Conservation (phyloP, 2,797 vertebrate genomes). For the Ctenochaetus hawaiiensis region DNA sequence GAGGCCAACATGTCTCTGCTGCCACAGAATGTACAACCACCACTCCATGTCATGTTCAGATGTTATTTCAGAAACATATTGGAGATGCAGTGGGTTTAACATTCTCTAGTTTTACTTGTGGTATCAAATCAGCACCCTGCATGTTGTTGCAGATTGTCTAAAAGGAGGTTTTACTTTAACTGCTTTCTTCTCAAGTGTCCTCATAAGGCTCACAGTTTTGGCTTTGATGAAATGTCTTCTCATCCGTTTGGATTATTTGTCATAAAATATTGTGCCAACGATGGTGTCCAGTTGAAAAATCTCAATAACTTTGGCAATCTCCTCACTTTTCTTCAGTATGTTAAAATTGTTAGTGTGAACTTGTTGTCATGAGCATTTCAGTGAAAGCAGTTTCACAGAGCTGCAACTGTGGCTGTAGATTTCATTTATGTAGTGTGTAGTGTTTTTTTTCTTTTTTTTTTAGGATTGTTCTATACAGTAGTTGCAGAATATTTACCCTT, state of each 20-base stretch:
- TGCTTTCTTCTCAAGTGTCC: no score
- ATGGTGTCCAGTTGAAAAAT: neutral
- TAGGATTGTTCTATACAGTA: neutral
- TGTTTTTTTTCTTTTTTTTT: neutral
- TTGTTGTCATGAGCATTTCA: neutral
- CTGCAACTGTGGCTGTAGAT: neutral
- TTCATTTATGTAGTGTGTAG: no score
- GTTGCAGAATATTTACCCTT: neutral
- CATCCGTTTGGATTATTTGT: no score
- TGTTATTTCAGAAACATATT: neutral
- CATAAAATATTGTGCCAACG: no score
- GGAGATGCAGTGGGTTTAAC: neutral
- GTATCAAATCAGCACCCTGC: no score
- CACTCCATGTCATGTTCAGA: neutral
- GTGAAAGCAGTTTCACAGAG: neutral
- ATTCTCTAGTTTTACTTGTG: no score
- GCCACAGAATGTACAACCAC: conserved; percentile 86
- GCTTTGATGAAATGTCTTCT: no score
- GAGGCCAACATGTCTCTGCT: conserved; percentile 90
- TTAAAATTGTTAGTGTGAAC: neutral
- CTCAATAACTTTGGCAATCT: neutral
- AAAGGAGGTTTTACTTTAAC: no score
- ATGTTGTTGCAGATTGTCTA: no score
- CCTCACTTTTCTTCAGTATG: neutral
- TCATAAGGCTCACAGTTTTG: no score